Conservation (phyloP, 2,113 vertebrate species). For the Rhabdornis inornatus region DNA sequence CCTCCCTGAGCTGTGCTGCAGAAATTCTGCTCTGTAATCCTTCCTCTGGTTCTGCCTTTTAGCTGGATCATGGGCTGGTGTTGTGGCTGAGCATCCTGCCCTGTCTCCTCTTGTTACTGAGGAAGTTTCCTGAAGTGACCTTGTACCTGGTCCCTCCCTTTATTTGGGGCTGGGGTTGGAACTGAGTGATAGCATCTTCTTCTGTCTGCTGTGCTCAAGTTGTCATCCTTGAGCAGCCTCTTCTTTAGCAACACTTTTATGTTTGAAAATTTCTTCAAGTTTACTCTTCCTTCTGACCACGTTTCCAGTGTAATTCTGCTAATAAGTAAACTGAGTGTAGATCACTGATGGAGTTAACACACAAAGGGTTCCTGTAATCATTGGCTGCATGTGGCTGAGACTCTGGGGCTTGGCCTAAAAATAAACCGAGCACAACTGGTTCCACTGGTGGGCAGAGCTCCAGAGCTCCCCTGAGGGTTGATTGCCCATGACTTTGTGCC, state of each 20-base stretch:
- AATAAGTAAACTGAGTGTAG: background rate
- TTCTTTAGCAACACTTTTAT: background rate
- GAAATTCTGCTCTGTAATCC: background rate
- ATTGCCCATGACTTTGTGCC: background rate
- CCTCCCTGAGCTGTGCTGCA: rapidly evolving
- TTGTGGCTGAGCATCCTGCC: background rate
- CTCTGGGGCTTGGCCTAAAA: background rate
- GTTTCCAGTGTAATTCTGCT: background rate
- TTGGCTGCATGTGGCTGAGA: background rate
- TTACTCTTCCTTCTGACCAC: background rate
- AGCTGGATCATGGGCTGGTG: rapidly evolving
- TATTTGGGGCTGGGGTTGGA: background rate
- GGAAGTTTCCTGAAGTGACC: rapidly evolving
- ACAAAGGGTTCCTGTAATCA: background rate
- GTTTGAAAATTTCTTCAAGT: background rate
- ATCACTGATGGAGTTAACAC: background rate
- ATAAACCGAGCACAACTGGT: background rate
- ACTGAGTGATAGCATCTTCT: too few relatives aligned
- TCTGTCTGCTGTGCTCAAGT: background rate
- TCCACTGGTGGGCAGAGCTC: background rate
- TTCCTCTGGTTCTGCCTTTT: rapidly evolving
- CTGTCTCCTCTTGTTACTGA: background rate
- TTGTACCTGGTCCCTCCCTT: background rate
- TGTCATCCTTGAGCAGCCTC: background rate
- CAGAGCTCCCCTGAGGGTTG: background rate